Evolutionary conservation across 1,140 invertebrate species (phyloP), one percentile per base, ranked within the genome.

Genomic region (Leucophenga varia): DNA sequence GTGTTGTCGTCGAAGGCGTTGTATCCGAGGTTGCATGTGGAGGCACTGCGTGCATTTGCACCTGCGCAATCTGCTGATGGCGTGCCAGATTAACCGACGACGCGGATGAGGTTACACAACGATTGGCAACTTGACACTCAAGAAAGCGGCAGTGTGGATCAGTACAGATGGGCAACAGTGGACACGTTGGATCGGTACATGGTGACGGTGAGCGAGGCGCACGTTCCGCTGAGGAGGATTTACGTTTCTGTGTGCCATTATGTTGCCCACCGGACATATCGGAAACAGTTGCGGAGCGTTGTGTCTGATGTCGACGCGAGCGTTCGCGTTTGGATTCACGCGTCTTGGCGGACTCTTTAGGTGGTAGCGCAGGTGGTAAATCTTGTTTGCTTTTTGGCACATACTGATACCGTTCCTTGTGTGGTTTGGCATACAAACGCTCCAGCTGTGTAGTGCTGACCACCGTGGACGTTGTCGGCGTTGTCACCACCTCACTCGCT

Each of bases 371-470:
- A 13, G 41, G 16, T 36, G 35, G 34, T 35, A 12, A 18, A 44
- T 39, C 31, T 46, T 48, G 43, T 34, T 46, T 43, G 9, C 51
- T 43, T 43, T 74, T 74, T 39, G 71, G 67, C 47, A 73, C 68
- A 41, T 73, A 75, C 40, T 75, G 73, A 60, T 75, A 75, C 39
- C 72, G 69, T 10, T 71, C 68, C 43, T 72, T 75, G 58, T 65
- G 70, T 21, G 72, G 69, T 46, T 72, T 68, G 7, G 71, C 71
- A 20, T 74, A 74, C 2, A 71, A 50, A 0, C 67, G 58, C 30
- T 72, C 67, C 35, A 74, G 37, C 14, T 60, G 68, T 39, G 49
- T 14, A 40, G 48, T 35, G 22, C 22, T 32, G 21, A 39, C 3
- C 19, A 38, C 21, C 5, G 45, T 40, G 18, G 54, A 12, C 16